Evolutionary conservation across 2,888 invertebrate genomes (phyloP).

Genomic region (Crioceris asparagi): DNA sequence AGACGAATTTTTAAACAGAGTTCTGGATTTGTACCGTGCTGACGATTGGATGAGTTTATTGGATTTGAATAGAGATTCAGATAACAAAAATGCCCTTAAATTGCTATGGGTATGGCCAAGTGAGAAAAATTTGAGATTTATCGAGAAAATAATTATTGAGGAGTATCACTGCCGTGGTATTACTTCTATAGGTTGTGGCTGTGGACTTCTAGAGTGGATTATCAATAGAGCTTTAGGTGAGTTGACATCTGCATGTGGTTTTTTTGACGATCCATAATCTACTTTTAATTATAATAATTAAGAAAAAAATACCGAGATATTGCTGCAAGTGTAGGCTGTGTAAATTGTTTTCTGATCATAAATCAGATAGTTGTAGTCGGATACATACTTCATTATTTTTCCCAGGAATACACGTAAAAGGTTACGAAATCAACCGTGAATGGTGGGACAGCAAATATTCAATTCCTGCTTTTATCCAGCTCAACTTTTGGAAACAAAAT

Average conservation of each 20-base stretch:
- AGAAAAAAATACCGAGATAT: no score
- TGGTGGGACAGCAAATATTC: constrained; percentile 77
- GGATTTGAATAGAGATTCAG: constrained; percentile 39
- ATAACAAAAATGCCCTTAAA: constrained; percentile 32
- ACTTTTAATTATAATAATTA: no score
- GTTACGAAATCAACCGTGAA: constrained; percentile 64
- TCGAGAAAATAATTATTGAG: constrained; percentile 40
- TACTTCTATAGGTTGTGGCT: constrained; percentile 68
- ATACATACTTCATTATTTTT: constrained; percentile 6
- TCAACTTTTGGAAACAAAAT: constrained; percentile 40
- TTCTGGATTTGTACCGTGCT: constrained; percentile 37
- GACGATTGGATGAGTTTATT: constrained; percentile 40
- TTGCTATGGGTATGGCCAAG: constrained; percentile 69
- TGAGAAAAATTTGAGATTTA: constrained; percentile 49
- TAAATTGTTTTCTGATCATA: no score
- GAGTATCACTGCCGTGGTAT: constrained; percentile 42
- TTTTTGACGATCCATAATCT: no score
- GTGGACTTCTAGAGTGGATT: constrained; percentile 75
- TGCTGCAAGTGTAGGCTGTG: no score
- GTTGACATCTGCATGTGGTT: constrained; percentile 5
- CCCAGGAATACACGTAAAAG: constrained; percentile 42
- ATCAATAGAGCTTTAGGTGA: constrained; percentile 54
- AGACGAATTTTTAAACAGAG: constrained; percentile 31
- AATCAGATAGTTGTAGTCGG: no score
- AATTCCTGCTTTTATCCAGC: constrained; percentile 57